phyloP scores from a whole-genome alignment of 30 jellyfish, hydroid and myxozoan genomes.

The Pelagia noctiluca region DNA sequence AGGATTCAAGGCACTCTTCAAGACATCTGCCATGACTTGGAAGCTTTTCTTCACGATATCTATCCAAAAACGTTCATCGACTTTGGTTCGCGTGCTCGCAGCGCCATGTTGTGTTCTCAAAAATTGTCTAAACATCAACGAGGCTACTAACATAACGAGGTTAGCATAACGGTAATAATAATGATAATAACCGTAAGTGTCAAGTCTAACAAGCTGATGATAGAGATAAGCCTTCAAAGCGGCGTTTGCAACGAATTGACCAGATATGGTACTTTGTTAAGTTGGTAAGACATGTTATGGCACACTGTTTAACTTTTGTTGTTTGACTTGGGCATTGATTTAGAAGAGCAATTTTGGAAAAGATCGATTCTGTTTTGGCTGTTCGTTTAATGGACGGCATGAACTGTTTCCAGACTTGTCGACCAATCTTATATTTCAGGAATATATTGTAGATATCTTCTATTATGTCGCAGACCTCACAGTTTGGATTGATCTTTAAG shows the following conservation, averaged over 20 bases:
- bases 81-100: neutral
- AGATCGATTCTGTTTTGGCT: neutral
- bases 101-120: constrained; percentile 4
- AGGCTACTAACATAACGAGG: constrained; percentile 3
- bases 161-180: no score
- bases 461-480: neutral
- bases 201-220: neutral
- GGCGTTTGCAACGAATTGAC: neutral
- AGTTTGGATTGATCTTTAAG: neutral
- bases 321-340: no score
- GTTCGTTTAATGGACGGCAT: neutral
- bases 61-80: neutral
- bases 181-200: neutral
- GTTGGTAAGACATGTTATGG: no score
- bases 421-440: neutral
- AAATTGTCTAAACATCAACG: neutral
- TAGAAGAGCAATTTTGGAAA: no score
- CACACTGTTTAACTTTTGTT: neutral
- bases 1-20: constrained; percentile 19
- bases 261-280: neutral
- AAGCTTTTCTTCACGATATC: neutral
- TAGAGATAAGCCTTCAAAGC: no score
- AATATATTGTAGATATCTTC: neutral
- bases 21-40: neutral
- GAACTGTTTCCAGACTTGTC: neutral